phyloP scores from a whole-genome alignment of 2,888 invertebrate genomes.

The Ischnus inquisitorius region DNA sequence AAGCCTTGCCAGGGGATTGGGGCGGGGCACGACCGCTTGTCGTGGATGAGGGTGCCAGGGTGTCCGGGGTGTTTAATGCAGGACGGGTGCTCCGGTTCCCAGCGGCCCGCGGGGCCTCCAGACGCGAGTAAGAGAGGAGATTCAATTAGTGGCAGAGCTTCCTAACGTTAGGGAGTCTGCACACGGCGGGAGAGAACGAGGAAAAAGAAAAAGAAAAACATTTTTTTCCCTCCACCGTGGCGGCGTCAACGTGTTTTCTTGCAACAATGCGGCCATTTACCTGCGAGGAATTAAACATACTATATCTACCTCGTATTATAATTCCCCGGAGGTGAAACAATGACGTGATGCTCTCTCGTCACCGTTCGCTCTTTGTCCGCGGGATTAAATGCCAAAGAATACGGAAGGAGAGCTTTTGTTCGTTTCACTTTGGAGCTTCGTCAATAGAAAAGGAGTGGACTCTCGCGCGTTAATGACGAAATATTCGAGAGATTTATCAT shows the following conservation, averaged over 20 bases:
- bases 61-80: constrained; percentile 85
- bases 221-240: constrained; percentile 8
- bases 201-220: constrained; percentile 31
- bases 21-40: constrained; percentile 79
- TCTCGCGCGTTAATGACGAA: neutral
- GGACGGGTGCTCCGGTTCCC: constrained; percentile 84
- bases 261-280: constrained; percentile 62
- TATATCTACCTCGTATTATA: constrained; percentile 16
- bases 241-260: constrained; percentile 20
- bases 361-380: constrained; percentile 19
- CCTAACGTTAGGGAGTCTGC: constrained; percentile 84
- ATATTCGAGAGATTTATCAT: neutral
- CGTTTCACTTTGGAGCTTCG: constrained; percentile 6
- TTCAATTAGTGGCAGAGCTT: constrained; percentile 85
- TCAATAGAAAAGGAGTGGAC: neutral
- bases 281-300: constrained; percentile 59
- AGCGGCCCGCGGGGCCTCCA: constrained; percentile 83
- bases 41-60: constrained; percentile 82
- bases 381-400: constrained; percentile 18
- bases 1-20: constrained; percentile 64
- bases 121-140: constrained; percentile 85
- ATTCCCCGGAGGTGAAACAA: constrained; percentile 18
- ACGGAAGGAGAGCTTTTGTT: constrained; percentile 6
- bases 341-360: constrained; percentile 15
- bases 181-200: constrained; percentile 74